phyloP scores from a whole-genome alignment of 2,888 invertebrate species.

The Heliconius sara region DNA sequence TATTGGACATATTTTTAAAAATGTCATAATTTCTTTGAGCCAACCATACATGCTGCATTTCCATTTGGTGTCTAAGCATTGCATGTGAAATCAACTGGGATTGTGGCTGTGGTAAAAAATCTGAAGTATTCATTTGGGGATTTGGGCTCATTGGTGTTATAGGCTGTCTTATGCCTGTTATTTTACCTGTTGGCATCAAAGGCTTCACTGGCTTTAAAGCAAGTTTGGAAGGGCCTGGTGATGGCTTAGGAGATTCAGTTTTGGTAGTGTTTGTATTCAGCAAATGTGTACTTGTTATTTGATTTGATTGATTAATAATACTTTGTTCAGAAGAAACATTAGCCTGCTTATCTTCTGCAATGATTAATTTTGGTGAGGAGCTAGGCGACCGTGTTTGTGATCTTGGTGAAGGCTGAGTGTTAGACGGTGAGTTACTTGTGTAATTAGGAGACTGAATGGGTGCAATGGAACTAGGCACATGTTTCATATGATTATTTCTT shows the following conservation, averaged over 20 bases:
- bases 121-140: constrained; percentile 60
- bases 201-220: constrained; percentile 67
- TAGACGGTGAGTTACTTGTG: constrained; percentile 61
- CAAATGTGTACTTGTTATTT: constrained; percentile 74
- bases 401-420: constrained; percentile 72
- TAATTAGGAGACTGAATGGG: constrained; percentile 62
- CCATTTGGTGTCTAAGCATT: constrained; percentile 70
- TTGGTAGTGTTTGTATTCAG: constrained; percentile 63
- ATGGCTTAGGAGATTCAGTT: constrained; percentile 64
- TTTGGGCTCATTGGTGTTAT: constrained; percentile 64
- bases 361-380: constrained; percentile 80
- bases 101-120: constrained; percentile 64
- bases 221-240: constrained; percentile 70
- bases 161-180: constrained; percentile 67
- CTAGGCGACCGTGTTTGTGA: constrained; percentile 80
- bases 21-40: constrained; percentile 73
- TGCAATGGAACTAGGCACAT: constrained; percentile 56
- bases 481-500: constrained; percentile 63
- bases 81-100: constrained; percentile 59
- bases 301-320: constrained; percentile 70
- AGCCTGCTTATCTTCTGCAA: constrained; percentile 79
- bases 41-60: constrained; percentile 73
- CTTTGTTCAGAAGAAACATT: constrained; percentile 62
- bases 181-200: constrained; percentile 62
- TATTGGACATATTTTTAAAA: constrained; percentile 73